Base-by-base conservation (phyloP, 2,113 vertebrate genomes). In the Cromileptes altivelis region DNA sequence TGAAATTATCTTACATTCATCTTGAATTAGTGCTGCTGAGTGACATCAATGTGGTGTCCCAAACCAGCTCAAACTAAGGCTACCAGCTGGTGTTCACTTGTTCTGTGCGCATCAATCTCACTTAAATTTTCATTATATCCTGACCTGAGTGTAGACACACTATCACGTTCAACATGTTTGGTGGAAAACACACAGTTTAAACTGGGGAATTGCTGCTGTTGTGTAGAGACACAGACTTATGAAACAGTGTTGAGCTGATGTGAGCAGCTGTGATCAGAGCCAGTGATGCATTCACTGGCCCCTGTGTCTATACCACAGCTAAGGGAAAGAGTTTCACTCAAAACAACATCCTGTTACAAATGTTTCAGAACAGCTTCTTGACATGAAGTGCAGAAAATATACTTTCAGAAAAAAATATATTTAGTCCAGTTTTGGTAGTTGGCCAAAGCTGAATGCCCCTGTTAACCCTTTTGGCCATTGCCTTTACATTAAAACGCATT, bases 141-240 rank as follows among this genome's bases (percentile, higher is more conserved):
- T 56, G 30, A 23, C 21, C 14, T 25, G 52, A 40, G 42, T 27
- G 23, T n/a, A 67, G 47, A 68, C 8, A 30, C 23, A 18, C 23
- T 14, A 49, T 49, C 45, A 49, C 18, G 7, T 67, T 47, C 42
- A 65, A 2, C 14, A 17, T 47, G 10, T 27, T 25, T 1, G 3
- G 23, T 64, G 40, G 6, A n/a, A 55, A 42, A 13, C 21, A 23
- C 40, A 23, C 40, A 45, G 4, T 14, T 53, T 10, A 69, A 14
- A 21, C 2, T 49, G 17, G 2, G 10, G 3, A 68, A 65, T 84
- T 70, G 61, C 10, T 81, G 50, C 15, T 45, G 0, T 84, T 64
- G 58, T 50, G 49, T 63, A 14, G 47, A 63, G 70, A 62, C 69
- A 60, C 4, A 45, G 52, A 60, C 82, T 61, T 74, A 42, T 30